phyloP scores from a whole-genome alignment of 2,888 invertebrate species.

The Cataglyphis cursor region DNA sequence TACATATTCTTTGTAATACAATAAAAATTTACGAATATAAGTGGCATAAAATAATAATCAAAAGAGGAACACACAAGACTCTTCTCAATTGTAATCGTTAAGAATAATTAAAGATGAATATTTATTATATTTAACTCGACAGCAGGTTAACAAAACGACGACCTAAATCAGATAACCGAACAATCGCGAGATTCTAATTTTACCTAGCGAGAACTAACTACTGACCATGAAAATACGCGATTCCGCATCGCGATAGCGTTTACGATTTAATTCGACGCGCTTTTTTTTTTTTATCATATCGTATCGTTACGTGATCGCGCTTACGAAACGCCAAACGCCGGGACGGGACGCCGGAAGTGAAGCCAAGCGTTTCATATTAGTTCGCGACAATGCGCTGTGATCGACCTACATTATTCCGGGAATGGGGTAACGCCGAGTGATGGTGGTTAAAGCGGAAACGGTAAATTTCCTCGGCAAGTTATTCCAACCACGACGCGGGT shows the following conservation, averaged over 20 bases:
- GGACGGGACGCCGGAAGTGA: conserved; percentile 69
- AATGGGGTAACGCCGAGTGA: conserved; percentile 35
- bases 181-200: conserved; percentile 62
- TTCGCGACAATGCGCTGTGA: conserved; percentile 64
- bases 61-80: not conserved
- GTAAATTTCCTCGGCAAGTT: conserved; percentile 69
- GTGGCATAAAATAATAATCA: not conserved
- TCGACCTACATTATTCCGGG: conserved; percentile 70
- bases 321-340: conserved; percentile 30
- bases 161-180: conserved; percentile 36
- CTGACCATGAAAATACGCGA: conserved; percentile 17
- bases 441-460: conserved; percentile 70
- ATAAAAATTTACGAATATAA: not conserved
- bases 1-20: not conserved
- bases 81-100: not conserved
- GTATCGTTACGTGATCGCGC: conserved; percentile 58
- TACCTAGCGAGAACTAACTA: conserved; percentile 9
- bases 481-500: conserved; percentile 61
- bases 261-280: conserved; percentile 33
- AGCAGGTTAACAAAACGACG: conserved; percentile 18
- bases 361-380: conserved; percentile 76
- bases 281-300: conserved; percentile 60
- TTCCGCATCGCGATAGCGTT: conserved; percentile 37
- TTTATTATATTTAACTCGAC: conserved; percentile 25
- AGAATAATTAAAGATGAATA: conserved; percentile 18